Evolutionary conservation across 2,113 vertebrate genomes (phyloP), one percentile per base, ranked within the genome.

Genomic region (Ovibos moschatus): DNA sequence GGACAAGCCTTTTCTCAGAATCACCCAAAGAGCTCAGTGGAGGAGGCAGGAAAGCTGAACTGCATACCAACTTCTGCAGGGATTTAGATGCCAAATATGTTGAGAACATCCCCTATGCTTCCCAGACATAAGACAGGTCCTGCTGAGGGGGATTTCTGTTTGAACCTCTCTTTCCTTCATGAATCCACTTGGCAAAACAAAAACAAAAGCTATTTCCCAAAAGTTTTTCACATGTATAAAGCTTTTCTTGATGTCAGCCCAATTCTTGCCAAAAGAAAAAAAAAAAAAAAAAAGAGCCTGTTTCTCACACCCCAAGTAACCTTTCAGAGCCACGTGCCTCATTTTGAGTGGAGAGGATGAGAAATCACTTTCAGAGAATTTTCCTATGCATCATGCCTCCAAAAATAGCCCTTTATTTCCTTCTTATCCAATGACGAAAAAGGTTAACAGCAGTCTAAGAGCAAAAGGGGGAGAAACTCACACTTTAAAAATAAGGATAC

Each of bases 361-460:
- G 88, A 92, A 86, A 92, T 64, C 13, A 11, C 45, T 86, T 74
- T 76, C 76, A 67, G 89, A 91, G 79, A 85, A 81, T 57, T 67
- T 93, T 55, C 33, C 60, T 81, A 36, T n/a, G 88, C 74, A 30
- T 87, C 81, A 51, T 64, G 36, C 50, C 74, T 96, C 85, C 78
- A n/a, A 33, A 97, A 97, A 95, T 28, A 97, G 81, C 51, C 84
- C n/a, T 94, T 92, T 71, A 45, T 78, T 90, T 79, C 87, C 60
- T 87, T 92, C 45, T 85, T 58, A 90, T 36, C 87, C 94, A 90
- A 13, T 53, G 84, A 74, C 0, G 6, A 76, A n/a, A 90, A 89
- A 92, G 57, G 62, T 96, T 74, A 95, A 85, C 33, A 45, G n/a
- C 47, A 90, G 55, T 78, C 51, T 86, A n/a, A 92, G 91, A 83